Base-by-base conservation (phyloP, 2,113 vertebrate genomes). In the Myiagra hebetior region DNA sequence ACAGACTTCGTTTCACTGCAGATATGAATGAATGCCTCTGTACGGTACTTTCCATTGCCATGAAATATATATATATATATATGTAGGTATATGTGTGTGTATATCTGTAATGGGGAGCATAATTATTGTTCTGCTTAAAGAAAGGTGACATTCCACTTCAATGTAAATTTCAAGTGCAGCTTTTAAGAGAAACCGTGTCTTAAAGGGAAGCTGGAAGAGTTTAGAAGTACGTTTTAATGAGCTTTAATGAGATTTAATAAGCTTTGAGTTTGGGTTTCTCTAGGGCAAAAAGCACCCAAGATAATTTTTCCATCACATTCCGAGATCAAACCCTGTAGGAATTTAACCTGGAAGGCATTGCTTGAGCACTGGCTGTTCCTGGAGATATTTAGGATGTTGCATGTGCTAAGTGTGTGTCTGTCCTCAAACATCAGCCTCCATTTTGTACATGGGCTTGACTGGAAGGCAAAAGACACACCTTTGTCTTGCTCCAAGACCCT, bases 141-240 rank as follows among this genome's bases (percentile, higher is more conserved):
- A 77, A 89, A 93, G 67, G 70, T 88, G 74, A 92, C 92, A 83
- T 97, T 97, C 95, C 91, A 95, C 59, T 95, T 93, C 81, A 77
- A 2, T 56, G 64, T 82, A 77, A 87, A 77, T 96, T 95, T 91
- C 67, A 85, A 86, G 60, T 67, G 65, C 94, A 91, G 79, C 82
- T 96, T 93, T 91, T 83, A 91, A 75, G 39, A 91, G 89, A 84
- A 74, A 85, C 9, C 0, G 0, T 87, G 60, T 96, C 93, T 96
- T 92, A 83, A 85, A 95, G 16, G 42, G 69, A 94, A 95, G 72
- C 67, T 84, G 85, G 65, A 86, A 84, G 22, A 42, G 41, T 81
- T 96, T 75, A 79, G 60, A 86, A 26, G 21, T 90, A 10, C 75
- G 52, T 70, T 94, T 64, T 81, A 93, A 87, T 46, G 42, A 87